Percentiles rank a stretch among this genome's conserved stretches.
Conservation (phyloP, 1,140 invertebrate genomes). For the Parapsyche elsis region DNA sequence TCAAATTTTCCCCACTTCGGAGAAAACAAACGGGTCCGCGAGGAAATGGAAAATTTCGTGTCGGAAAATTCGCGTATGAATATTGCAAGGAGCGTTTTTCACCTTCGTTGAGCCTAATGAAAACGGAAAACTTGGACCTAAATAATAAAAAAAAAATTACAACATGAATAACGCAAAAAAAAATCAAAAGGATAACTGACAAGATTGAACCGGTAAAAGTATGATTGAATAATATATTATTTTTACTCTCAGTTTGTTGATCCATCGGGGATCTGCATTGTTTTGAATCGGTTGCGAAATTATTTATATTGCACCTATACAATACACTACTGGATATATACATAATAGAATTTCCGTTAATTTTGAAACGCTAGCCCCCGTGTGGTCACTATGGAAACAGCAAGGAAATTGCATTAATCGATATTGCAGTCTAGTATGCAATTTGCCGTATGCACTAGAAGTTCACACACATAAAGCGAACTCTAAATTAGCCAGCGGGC, state of each 20-base stretch:
- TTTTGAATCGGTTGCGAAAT: too few species aligned
- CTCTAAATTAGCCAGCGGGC: too few species aligned
- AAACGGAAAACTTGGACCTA: too few species aligned
- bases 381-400: background rate
- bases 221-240: too few species aligned
- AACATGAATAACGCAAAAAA: background rate
- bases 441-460: too few species aligned
- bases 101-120: too few species aligned
- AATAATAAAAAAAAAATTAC: background rate
- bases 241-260: too few species aligned
- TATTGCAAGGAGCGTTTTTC: background rate
- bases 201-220: background rate
- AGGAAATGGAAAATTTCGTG: background rate
- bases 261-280: too few species aligned
- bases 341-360: too few species aligned
- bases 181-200: constrained; percentile 3
- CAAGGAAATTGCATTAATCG: background rate
- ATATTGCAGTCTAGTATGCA: constrained; percentile 5
- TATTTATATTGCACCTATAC: too few species aligned
- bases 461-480: too few species aligned
- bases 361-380: background rate
- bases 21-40: background rate
- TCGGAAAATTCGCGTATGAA: background rate
- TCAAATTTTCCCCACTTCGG: constrained; percentile 7
- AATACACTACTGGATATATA: too few species aligned